Evolutionary conservation across 1,140 invertebrate genomes (phyloP).

Genomic region (Mya arenaria): DNA sequence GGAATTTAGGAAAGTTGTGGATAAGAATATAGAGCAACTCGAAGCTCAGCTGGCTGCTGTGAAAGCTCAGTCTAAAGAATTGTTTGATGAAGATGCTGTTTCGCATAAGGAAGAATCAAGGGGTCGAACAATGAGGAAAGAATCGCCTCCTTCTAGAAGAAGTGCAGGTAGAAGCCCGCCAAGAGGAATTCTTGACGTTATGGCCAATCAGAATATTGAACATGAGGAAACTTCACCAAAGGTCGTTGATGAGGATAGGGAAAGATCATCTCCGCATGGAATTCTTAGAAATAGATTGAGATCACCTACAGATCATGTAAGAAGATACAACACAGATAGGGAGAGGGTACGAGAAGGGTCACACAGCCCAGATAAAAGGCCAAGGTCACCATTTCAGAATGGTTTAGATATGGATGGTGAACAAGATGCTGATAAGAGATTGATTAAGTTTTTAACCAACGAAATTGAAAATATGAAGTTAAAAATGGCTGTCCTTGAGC

Average conservation of each 20-base stretch:
- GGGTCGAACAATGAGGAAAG: slow-evolving; percentile 5
- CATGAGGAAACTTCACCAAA: slow-evolving; percentile 43
- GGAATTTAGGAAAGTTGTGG: slow-evolving; percentile 40
- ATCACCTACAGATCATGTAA: slow-evolving; percentile 34
- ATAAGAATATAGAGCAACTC: slow-evolving; percentile 50
- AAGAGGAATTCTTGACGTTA: slow-evolving; percentile 52
- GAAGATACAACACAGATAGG: slow-evolving; percentile 28
- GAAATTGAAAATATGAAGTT: slow-evolving; percentile 68
- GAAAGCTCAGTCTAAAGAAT: slow-evolving; percentile 53
- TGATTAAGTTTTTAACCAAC: slow-evolving; percentile 61
- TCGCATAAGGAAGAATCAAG: neutral
- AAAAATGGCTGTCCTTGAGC: slow-evolving; percentile 66
- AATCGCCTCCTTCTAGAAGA: slow-evolving; percentile 4
- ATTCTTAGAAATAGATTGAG: slow-evolving; percentile 41
- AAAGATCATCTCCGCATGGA: slow-evolving; percentile 28
- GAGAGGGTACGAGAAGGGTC: slow-evolving; percentile 19
- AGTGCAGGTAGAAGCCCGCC: slow-evolving; percentile 40
- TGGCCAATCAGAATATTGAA: slow-evolving; percentile 42
- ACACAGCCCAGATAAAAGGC: slow-evolving; percentile 40
- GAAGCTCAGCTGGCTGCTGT: slow-evolving; percentile 46
- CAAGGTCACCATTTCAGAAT: slow-evolving; percentile 26
- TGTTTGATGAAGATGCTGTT: slow-evolving; percentile 11
- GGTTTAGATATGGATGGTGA: slow-evolving; percentile 9
- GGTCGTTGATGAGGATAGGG: slow-evolving; percentile 2
- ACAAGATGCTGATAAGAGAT: slow-evolving; percentile 51